Conservation (phyloP, 1,140 invertebrate species). For the Sycophila sp. region DNA sequence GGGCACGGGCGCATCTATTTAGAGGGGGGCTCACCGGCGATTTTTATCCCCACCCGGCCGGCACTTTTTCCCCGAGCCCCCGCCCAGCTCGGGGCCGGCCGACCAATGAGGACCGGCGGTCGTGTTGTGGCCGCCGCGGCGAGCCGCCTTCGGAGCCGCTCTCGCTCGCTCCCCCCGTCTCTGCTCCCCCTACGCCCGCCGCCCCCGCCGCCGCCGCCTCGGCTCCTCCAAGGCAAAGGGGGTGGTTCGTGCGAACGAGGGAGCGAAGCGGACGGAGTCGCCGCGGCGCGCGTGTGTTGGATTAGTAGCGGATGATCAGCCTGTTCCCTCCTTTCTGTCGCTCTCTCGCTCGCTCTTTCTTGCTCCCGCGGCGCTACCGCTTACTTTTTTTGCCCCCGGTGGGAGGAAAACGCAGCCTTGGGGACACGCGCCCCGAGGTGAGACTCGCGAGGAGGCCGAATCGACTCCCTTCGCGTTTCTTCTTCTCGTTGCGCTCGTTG, state of each 20-base stretch:
- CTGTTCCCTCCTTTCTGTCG: no score
- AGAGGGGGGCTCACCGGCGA: conserved; percentile 52
- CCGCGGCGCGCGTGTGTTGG: no score
- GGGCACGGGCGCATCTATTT: conserved; percentile 62
- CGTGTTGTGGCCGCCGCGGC: conserved; percentile 66
- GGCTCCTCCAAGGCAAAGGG: no score
- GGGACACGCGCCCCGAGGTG: not conserved
- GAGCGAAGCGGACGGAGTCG: not conserved
- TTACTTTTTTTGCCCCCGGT: no score
- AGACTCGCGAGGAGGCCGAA: not conserved
- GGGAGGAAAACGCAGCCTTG: not conserved
- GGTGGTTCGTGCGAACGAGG: not conserved
- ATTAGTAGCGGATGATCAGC: no score
- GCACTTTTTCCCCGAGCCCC: conserved; percentile 63
- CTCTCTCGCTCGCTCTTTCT: not conserved
- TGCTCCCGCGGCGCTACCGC: not conserved
- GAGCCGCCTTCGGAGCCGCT: conserved; percentile 60
- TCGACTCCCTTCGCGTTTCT: not conserved
- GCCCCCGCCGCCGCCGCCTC: not conserved
- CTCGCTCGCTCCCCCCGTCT: conserved; percentile 10
- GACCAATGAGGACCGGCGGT: conserved; percentile 66
- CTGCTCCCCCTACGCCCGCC: conserved; percentile 7
- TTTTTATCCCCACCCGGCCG: conserved; percentile 33
- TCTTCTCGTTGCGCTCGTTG: not conserved
- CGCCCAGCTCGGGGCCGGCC: conserved; percentile 58